Conservation (phyloP, 2,888 invertebrate genomes). For the Agonum fuliginosum region DNA sequence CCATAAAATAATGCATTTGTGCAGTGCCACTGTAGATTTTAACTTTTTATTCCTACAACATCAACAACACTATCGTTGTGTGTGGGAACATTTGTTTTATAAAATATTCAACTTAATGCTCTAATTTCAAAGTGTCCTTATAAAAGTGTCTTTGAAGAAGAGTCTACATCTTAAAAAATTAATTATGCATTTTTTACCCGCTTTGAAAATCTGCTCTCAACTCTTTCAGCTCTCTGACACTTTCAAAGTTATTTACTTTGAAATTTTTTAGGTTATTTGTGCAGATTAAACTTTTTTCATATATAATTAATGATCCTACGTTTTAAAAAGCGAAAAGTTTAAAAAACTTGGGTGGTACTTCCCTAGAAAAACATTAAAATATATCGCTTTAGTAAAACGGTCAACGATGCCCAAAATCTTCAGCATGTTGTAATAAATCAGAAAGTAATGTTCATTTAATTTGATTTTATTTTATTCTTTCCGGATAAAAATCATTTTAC, state of each 20-base stretch:
- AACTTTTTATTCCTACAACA: too few relatives aligned
- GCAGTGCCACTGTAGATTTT: too few relatives aligned
- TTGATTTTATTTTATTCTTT: background rate
- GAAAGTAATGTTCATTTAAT: background rate
- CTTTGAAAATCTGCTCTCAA: conserved; percentile 4
- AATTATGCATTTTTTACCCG: conserved; percentile 13
- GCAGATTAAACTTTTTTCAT: conserved; percentile 41
- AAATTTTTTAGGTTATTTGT: conserved; percentile 31
- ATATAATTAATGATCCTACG: conserved; percentile 27
- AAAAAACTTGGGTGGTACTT: conserved; percentile 7
- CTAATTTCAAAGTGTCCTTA: background rate
- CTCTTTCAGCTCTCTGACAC: conserved; percentile 1
- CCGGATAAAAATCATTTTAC: background rate
- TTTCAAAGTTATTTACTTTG: conserved; percentile 23
- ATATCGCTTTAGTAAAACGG: conserved; percentile 4
- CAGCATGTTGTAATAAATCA: background rate
- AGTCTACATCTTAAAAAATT: conserved; percentile 4
- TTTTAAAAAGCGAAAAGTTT: conserved; percentile 11
- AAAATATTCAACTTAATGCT: background rate
- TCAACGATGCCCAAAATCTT: background rate
- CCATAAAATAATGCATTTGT: too few relatives aligned
- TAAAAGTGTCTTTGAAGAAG: background rate
- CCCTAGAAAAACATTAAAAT: conserved; percentile 9
- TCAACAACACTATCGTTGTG: too few relatives aligned
- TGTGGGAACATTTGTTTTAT: too few relatives aligned